A percentile compares a stretch with the other conserved stretches of the same genome.
These are phyloP conservation scores for Lates calcarifer DNA, from an alignment of 2,113 vertebrate species.

Conservation along the genomic window DNA sequence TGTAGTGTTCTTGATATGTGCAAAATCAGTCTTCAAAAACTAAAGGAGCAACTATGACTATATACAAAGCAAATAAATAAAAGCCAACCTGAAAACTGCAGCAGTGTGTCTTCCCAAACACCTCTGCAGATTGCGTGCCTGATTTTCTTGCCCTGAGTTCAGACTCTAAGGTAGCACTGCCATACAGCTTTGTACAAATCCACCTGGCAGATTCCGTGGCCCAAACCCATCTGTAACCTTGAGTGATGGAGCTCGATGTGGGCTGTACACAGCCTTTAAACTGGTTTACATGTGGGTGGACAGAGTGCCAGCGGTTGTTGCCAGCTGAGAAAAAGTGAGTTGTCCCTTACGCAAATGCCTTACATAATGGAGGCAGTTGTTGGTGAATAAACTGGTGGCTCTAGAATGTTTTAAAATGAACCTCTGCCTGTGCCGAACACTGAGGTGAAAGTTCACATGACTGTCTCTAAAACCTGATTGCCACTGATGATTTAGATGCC, in stretches of 20 bases:
- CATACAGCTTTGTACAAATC: slow-evolving; percentile 24
- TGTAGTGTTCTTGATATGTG: neutral
- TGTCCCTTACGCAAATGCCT: slow-evolving; percentile 36
- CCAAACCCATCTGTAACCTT: slow-evolving; percentile 24
- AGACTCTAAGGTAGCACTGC: neutral
- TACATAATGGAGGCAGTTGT: slow-evolving; percentile 40
- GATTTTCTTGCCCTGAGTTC: slow-evolving; percentile 11
- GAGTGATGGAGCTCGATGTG: slow-evolving; percentile 34
- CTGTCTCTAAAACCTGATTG: slow-evolving; percentile 39
- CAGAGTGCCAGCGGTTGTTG: slow-evolving; percentile 37
- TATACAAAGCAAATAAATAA: slow-evolving; percentile 4
- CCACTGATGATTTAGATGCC: slow-evolving; percentile 47
- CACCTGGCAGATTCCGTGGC: slow-evolving; percentile 22
- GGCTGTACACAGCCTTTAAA: slow-evolving; percentile 28
- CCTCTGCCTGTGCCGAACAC: neutral
- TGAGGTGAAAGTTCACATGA: slow-evolving; percentile 5
- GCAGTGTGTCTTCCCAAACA: neutral
- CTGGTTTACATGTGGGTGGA: slow-evolving; percentile 49
- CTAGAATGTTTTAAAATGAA: slow-evolving; percentile 2
- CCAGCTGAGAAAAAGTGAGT: slow-evolving; percentile 38
- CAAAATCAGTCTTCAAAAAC: neutral
- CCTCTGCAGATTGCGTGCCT: neutral
- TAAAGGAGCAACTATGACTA: neutral
- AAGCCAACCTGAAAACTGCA: neutral
- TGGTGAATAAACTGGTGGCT: slow-evolving; percentile 21